A percentile compares a stretch with the other conserved stretches of the same genome.
phyloP scores from a whole-genome alignment of 1,140 invertebrate species.

The Drosophila prosaltans region DNA sequence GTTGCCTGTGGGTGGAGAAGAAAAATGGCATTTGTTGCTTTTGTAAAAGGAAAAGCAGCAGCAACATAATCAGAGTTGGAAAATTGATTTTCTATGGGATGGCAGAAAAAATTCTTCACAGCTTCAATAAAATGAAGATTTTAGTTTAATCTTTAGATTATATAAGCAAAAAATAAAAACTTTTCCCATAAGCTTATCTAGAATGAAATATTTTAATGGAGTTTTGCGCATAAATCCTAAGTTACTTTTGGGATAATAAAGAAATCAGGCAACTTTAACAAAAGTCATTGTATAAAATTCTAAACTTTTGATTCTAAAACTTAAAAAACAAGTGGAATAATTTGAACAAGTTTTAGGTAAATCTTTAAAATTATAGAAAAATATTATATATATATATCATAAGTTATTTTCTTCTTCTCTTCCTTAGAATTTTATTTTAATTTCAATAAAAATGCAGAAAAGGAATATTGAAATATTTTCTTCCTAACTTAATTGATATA shows the following conservation, averaged over 20 bases:
- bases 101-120: neutral
- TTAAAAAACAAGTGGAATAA: no score
- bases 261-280: no score
- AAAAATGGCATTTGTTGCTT: slow-evolving; percentile 10
- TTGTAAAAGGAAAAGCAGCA: neutral
- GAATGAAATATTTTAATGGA: slow-evolving; percentile 7
- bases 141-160: neutral
- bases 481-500: no score
- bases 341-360: no score
- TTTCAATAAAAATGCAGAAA: no score
- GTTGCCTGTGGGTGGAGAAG: neutral
- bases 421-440: no score
- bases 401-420: no score
- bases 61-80: neutral
- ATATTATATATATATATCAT: no score
- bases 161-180: neutral
- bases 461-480: no score
- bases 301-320: no score
- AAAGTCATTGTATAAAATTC: no score
- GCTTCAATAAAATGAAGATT: neutral
- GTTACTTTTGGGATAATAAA: neutral
- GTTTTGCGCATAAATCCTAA: neutral
- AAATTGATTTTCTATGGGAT: slow-evolving; percentile 8
- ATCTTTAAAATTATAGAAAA: no score
- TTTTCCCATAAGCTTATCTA: neutral